Base-by-base conservation (phyloP, 2,797 vertebrate genomes). In the Carduelis carduelis region DNA sequence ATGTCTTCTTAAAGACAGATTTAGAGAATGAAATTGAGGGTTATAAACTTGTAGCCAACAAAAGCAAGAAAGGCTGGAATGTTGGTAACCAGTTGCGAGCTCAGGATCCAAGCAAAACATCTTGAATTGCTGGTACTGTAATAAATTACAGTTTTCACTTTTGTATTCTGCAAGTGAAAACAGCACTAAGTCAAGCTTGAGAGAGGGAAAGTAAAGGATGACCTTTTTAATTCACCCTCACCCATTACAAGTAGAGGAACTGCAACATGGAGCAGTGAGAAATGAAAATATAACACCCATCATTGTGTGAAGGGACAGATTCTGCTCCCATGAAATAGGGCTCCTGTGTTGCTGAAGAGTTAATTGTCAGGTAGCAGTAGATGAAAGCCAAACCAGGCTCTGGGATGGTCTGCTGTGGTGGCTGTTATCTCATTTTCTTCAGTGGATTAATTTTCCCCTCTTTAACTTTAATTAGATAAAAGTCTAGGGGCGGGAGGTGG, bases 401-500 rank as follows among this genome's bases (percentile, higher is more conserved):
- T 39, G 59, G 41, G 87, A 96, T 90, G 83, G 82, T 75, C 90
- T 86, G 83, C 66, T 92, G 43, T 81, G 83, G 90, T 97, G 96
- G 82, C 90, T 97, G 97, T 98, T 98, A 98, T 98, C 98, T 98
- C 96, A 96, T 97, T 96, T 98, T 96, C 97, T 97, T 98, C 98
- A 80, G 93, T 95, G 97, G 98, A 98, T 98, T 99, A 98, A 99
- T 99, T 98, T 98, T 98, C 95, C 98, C 98, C 89, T 98, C 98
- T 98, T 99, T 98, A 98, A 98, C 98, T 98, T 99, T 99, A 99
- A 99, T 98, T 98, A 99, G 99, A 99, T 99, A 98, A 98, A 98
- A 98, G 98, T 98, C 97, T 96, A 77, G 96, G 97, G 91, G 86
- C 44, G 71, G 98, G 98, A 98, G 97, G 97, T 98, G 90, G 97